These are phyloP conservation scores for Anguilla anguilla DNA, from an alignment of 2,797 vertebrate species.

Conservation along the genomic window DNA sequence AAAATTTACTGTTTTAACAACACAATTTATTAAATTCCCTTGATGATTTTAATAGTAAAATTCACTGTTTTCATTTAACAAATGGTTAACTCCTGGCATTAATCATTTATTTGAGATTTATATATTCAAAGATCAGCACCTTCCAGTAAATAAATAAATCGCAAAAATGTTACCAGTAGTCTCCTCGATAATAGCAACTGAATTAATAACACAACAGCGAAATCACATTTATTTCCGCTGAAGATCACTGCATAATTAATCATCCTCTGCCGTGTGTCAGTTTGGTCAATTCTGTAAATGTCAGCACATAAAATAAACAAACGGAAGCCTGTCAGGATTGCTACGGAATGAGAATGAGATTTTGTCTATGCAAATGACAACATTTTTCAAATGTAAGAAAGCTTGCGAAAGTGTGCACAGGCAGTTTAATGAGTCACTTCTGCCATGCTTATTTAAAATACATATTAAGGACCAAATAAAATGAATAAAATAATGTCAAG, in stretches of 20 bases:
- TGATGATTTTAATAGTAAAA: neutral
- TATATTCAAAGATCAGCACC: neutral
- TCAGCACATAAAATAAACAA: constrained; percentile 3
- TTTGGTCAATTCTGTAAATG: constrained; percentile 15
- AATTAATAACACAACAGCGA: neutral
- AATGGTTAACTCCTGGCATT: neutral
- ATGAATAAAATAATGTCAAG: neutral
- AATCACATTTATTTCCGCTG: neutral
- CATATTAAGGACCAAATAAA: neutral
- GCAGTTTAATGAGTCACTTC: neutral
- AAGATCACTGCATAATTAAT: neutral
- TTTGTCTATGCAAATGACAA: neutral
- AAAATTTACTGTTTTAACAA: neutral
- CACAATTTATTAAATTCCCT: no score
- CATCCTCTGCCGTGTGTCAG: neutral
- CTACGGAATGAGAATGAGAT: neutral
- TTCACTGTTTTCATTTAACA: neutral
- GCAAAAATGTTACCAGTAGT: neutral
- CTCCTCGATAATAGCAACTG: neutral
- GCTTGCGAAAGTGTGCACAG: neutral
- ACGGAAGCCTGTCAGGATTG: neutral
- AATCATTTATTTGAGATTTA: neutral
- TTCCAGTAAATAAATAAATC: neutral
- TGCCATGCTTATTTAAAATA: neutral
- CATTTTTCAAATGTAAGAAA: neutral